Conservation (phyloP, 2,797 vertebrate genomes). For the Neomorphus geoffroyi region DNA sequence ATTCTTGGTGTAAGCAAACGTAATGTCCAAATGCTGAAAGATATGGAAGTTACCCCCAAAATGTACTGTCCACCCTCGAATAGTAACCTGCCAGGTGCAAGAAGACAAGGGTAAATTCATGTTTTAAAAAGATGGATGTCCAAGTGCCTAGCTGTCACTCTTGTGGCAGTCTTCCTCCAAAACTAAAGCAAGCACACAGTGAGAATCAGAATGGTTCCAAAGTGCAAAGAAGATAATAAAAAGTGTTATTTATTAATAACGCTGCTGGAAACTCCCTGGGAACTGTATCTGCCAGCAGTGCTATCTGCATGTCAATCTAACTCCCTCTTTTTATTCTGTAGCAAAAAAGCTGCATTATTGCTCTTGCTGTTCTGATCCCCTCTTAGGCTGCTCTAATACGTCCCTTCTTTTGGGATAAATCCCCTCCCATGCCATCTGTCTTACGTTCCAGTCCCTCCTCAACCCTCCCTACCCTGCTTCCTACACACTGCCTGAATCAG, state of each 20-base stretch:
- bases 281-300: neutral
- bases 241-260: slow-evolving; percentile 28
- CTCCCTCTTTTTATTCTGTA: neutral
- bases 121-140: neutral
- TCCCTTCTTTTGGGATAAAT: slow-evolving; percentile 14
- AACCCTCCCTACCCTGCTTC: neutral
- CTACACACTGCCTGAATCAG: neutral
- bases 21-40: neutral
- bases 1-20: neutral
- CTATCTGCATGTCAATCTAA: slow-evolving; percentile 5
- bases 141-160: neutral
- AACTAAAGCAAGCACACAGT: neutral
- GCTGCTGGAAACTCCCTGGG: slow-evolving; percentile 14
- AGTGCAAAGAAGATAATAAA: neutral
- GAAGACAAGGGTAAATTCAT: neutral
- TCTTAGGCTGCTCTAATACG: neutral
- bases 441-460: neutral
- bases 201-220: neutral
- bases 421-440: neutral
- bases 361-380: neutral
- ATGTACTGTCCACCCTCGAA: neutral
- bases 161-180: neutral
- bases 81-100: neutral
- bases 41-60: neutral
- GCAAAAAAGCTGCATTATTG: neutral